These are phyloP conservation scores for Conchocele bisecta DNA, from an alignment of 2,888 invertebrate species.

Conservation along the genomic window DNA sequence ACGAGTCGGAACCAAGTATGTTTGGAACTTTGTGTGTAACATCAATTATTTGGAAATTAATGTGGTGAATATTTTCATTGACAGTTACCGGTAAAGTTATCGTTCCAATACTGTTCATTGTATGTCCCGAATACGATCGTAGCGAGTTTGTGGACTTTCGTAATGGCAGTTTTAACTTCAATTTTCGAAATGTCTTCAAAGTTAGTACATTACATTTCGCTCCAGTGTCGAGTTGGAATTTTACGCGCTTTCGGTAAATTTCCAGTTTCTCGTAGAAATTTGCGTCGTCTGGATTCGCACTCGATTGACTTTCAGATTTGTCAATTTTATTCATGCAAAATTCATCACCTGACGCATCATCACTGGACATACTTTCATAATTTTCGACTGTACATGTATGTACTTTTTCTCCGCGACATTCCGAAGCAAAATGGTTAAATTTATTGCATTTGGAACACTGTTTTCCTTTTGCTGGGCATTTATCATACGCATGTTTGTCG, in stretches of 20 bases:
- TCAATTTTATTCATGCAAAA: neutral
- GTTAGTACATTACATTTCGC: slow-evolving; percentile 43
- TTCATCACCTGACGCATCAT: neutral
- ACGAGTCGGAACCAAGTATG: neutral
- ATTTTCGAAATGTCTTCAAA: slow-evolving; percentile 26
- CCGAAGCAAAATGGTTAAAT: neutral
- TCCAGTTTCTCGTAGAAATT: neutral
- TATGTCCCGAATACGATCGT: slow-evolving; percentile 43
- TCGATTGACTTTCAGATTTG: neutral
- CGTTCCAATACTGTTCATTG: slow-evolving; percentile 19
- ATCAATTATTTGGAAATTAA: neutral
- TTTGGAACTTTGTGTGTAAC: neutral
- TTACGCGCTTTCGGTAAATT: neutral
- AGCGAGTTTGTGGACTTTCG: slow-evolving; percentile 18
- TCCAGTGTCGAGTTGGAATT: slow-evolving; percentile 45
- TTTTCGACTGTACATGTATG: neutral
- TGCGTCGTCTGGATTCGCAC: too few species aligned
- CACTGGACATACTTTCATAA: neutral
- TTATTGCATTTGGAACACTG: slow-evolving; percentile 25
- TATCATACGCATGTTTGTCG: neutral
- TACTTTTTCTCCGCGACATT: neutral
- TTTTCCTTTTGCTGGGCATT: slow-evolving; percentile 41
- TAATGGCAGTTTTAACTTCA: slow-evolving; percentile 23
- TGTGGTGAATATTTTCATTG: neutral
- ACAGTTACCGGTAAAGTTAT: slow-evolving; percentile 16